Base-by-base conservation (phyloP, 2,113 vertebrate species). In the Pimephales promelas region DNA sequence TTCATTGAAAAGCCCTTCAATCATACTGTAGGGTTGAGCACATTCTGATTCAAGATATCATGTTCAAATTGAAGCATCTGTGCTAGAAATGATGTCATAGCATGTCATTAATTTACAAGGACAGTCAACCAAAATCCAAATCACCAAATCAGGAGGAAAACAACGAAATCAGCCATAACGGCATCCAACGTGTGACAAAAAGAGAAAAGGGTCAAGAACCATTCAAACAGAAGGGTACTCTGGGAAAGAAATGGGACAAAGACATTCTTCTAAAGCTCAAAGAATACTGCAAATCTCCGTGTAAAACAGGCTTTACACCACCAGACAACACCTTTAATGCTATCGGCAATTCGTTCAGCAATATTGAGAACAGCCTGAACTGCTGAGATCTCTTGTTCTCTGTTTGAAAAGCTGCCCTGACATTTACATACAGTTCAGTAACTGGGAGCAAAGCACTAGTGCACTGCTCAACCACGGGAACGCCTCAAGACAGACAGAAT, bases 171-270 rank as follows among this genome's bases (percentile, higher is more conserved):
- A 9, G 18, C 52, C 52, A 54, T 54, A 54, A 22, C 8, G 16
- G 5, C 18, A 18, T 76, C n/a, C 49, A 36, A 52, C 26, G 1
- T 24, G 54, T 47, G 22, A n/a, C 10, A 57, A 57, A 75, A 36
- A 31, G 4, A 28, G 11, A 13, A 40, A 77, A 77, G 34, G 1
- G 26, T 0, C 20, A 56, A 76, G 20, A n/a, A 13, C 54, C 31
- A 59, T 59, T 57, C 31, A 36, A 77, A 36, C 54, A 40, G 13
- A 72, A 72, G 70, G n/a, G 40, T 72, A 26, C 40, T 45, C 68
- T 45, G n/a, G n/a, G 40, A 40, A 59, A 77, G 20, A n/a, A 77
- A 8, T 13, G 11, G 74, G 5, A 59, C 40, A 14, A 40, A 59
- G 22, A 59, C 24, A 59, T 43, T 54, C 13, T 14, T 14, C 11